Base-by-base conservation (phyloP, 1,140 invertebrate genomes). In the Helicoverpa armigera region DNA sequence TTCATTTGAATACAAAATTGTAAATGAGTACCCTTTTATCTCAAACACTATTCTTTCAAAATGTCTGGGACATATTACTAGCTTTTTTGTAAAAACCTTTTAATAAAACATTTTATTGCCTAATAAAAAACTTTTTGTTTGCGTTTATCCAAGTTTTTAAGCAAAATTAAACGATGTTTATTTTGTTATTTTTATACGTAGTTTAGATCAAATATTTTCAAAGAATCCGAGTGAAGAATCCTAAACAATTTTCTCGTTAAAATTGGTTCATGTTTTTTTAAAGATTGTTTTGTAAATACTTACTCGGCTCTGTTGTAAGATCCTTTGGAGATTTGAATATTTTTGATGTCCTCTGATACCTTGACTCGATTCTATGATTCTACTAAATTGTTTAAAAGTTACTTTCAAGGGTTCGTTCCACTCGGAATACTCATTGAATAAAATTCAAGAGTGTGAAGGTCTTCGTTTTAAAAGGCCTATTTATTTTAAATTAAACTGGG, bases 401-500 rank as follows among this genome's bases (percentile, higher is more conserved):
- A 35, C 50, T 54, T n/a, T 35, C 3, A 23, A 53, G 14, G n/a
- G 14, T n/a, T 51, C 23, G 14, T 67, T 67, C 35, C 54, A 9
- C 10, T 56, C 23, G 29, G 50, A 77, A 77, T 67, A 54, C 74
- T 65, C 23, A 65, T 65, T 65, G 29, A 77, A 77, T 77, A 65
- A 77, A 65, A 23, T 16, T 13, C 16, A 16, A 65, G 50, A 65
- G 53, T 69, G 51, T 69, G 60, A 69, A 69, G 51, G 76, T 31
- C 12, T 70, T 50, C 31, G 10, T 35, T 60, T 77, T 35, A 54
- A 65, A 67, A 54, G 23, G 9, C 23, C 54, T 67, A 58, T 69
- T 58, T 69, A 79, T 69, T 79, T 79, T 48, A 79, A 69, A 58
- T 79, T 14, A 70, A 79, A 79, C 29, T 56, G 63, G 53, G 65